phyloP scores from a whole-genome alignment of 2,797 vertebrate genomes.

The Enteromius radiatus region DNA sequence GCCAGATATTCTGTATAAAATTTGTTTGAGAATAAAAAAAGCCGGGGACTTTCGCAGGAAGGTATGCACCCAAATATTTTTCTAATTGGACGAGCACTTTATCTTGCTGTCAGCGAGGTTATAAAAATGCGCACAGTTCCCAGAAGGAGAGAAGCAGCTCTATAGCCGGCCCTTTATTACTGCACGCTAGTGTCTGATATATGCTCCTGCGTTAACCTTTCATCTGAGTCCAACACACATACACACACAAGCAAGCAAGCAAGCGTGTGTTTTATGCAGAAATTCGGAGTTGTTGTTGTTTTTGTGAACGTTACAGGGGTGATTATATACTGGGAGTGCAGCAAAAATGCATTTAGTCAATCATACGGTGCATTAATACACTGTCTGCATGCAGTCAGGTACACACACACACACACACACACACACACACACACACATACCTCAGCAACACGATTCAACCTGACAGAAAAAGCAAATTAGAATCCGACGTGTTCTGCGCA shows the following conservation, averaged over 20 bases:
- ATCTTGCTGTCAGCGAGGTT: conserved; percentile 85
- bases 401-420: conserved; percentile 15
- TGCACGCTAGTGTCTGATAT: conserved; percentile 76
- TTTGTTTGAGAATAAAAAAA: conserved; percentile 73
- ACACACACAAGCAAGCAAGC: not conserved
- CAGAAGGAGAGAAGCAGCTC: conserved; percentile 80
- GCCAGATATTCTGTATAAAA: conserved; percentile 67
- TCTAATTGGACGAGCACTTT: conserved; percentile 86
- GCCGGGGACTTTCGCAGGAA: conserved; percentile 69
- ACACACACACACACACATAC: conserved; percentile 16
- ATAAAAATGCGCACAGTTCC: conserved; percentile 79
- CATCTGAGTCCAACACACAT: conserved; percentile 68
- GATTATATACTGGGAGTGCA: conserved; percentile 12
- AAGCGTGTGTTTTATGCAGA: conserved; percentile 22
- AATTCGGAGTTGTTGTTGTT: conserved; percentile 30
- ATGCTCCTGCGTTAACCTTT: conserved; percentile 79
- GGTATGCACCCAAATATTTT: conserved; percentile 84
- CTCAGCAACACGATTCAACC: conserved; percentile 15
- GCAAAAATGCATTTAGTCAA: conserved; percentile 32
- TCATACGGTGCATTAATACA: conserved; percentile 31
- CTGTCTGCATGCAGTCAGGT: conserved; percentile 12
- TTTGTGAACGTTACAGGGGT: conserved; percentile 4
- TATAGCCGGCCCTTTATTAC: conserved; percentile 82
- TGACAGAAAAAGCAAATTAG: conserved; percentile 62
- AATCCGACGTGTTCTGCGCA: conserved; percentile 54